Evolutionary conservation across 2,113 vertebrate species (phyloP).

Genomic region (Myocastor coypus): DNA sequence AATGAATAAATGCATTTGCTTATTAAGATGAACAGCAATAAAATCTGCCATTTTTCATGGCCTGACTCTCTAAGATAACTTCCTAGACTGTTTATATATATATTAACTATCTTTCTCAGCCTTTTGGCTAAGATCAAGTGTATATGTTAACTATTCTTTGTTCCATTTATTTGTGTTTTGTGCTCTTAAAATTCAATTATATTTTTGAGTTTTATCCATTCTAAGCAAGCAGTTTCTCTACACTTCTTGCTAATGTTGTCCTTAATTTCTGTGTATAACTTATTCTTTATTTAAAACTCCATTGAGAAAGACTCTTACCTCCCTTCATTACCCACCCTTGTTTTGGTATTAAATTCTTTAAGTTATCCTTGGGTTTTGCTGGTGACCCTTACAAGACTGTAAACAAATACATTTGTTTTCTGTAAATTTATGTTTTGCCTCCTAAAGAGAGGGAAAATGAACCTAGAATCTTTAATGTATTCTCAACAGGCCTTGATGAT

Average conservation of each 20-base stretch:
- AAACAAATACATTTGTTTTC: conserved; percentile 89
- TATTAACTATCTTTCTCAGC: not conserved
- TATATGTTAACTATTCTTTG: conserved; percentile 56
- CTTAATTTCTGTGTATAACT: conserved; percentile 85
- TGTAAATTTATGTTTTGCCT: conserved; percentile 84
- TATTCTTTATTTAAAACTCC: conserved; percentile 84
- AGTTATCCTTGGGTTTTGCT: conserved; percentile 80
- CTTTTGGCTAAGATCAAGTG: too few relatives aligned
- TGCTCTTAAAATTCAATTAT: conserved; percentile 66
- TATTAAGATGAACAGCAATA: not conserved
- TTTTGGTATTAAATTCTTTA: conserved; percentile 83
- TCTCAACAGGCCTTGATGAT: conserved; percentile 90
- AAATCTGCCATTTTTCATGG: not conserved
- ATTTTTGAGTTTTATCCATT: conserved; percentile 41
- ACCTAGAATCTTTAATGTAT: conserved; percentile 86
- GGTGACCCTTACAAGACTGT: conserved; percentile 85
- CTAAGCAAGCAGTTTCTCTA: conserved; percentile 63
- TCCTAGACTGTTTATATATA: conserved; percentile 6
- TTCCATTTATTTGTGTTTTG: conserved; percentile 74
- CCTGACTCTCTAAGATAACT: conserved; percentile 56
- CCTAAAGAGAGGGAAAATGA: conserved; percentile 86
- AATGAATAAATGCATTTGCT: conserved; percentile 32
- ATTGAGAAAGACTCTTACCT: conserved; percentile 79
- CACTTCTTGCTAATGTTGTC: conserved; percentile 68
- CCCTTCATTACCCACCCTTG: conserved; percentile 82